Percentiles rank a stretch among this genome's conserved stretches.
phyloP scores from a whole-genome alignment of 2,888 invertebrate genomes.

The Dione juno region DNA sequence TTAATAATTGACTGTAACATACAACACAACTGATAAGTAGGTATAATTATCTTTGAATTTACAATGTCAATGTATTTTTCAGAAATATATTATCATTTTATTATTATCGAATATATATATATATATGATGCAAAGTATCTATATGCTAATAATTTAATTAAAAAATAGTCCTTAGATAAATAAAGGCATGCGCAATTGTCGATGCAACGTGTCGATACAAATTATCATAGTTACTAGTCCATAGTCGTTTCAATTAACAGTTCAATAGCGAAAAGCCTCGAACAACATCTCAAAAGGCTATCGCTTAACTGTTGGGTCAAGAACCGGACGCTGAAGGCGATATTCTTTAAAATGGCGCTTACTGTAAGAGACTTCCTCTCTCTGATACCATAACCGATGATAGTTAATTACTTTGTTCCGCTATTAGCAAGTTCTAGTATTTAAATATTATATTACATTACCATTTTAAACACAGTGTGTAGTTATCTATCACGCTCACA shows the following conservation, averaged over 20 bases:
- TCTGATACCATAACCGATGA: background rate
- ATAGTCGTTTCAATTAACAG: conserved; percentile 5
- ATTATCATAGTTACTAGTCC: background rate
- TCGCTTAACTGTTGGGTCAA: conserved; percentile 17
- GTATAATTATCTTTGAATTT: background rate
- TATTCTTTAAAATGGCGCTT: background rate
- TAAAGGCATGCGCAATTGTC: background rate
- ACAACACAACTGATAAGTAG: background rate
- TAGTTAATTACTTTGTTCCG: background rate
- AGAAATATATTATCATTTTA: too few relatives aligned
- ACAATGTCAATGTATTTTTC: background rate
- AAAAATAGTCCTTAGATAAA: too few relatives aligned
- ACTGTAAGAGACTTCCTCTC: background rate
- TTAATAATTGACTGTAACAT: conserved; percentile 10
- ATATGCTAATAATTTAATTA: background rate
- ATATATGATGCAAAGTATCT: background rate
- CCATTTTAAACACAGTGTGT: too few relatives aligned
- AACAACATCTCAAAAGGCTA: conserved; percentile 7
- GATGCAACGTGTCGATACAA: background rate
- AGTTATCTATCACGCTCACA: too few relatives aligned
- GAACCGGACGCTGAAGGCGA: conserved; percentile 10
- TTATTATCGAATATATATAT: too few relatives aligned
- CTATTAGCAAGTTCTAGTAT: background rate
- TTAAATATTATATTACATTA: too few relatives aligned
- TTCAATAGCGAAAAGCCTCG: conserved; percentile 5